Evolutionary conservation across 1,140 invertebrate genomes (phyloP).

Genomic region (Cylas formicarius): DNA sequence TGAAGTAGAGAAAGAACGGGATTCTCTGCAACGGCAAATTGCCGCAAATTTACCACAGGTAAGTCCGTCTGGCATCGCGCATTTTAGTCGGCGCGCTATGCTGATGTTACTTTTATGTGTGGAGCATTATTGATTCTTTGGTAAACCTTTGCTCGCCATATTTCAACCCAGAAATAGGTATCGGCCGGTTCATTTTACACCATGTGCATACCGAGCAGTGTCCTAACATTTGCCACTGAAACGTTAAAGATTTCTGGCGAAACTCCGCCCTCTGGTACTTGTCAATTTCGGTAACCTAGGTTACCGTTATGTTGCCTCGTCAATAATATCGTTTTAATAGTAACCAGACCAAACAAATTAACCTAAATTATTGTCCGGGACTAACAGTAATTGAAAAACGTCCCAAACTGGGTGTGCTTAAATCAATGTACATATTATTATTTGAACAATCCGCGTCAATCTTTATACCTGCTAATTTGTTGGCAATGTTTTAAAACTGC

Average conservation of each 20-base stretch:
- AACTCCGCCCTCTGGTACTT: constrained; percentile 22
- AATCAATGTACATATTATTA: no score
- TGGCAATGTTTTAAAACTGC: no score
- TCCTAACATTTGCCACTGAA: no score
- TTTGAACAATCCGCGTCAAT: no score
- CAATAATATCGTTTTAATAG: no score
- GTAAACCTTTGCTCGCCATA: constrained; percentile 30
- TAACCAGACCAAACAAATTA: no score
- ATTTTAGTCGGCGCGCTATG: constrained; percentile 17
- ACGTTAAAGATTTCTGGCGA: constrained; percentile 19
- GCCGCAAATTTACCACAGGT: constrained; percentile 95
- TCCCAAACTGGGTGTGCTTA: no score
- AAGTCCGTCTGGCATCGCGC: constrained; percentile 38
- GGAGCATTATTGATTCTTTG: constrained; percentile 41
- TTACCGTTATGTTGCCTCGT: constrained; percentile 17
- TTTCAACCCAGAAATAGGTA: constrained; percentile 17
- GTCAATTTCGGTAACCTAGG: constrained; percentile 20
- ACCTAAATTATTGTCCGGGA: no score
- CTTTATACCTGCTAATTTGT: no score
- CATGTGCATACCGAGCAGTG: no score
- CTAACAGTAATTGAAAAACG: no score
- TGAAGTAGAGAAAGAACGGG: constrained; percentile 90
- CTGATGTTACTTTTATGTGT: constrained; percentile 26
- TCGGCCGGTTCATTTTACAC: no score
- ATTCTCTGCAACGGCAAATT: constrained; percentile 88